Base-by-base conservation (phyloP, 1,140 invertebrate species). In the Agrypnia vestita region DNA sequence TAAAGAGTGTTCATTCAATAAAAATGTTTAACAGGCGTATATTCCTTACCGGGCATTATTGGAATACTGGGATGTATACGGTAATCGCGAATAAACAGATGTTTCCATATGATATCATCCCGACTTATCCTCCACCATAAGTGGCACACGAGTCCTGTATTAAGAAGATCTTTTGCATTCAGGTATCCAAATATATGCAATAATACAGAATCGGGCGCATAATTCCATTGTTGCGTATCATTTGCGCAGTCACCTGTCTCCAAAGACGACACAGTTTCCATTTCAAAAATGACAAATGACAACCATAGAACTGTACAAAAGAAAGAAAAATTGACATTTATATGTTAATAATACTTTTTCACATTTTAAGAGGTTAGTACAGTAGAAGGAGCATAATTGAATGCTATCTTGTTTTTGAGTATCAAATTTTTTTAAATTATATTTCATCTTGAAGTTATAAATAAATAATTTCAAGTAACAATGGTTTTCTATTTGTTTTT, bases 31-130 rank as follows among this genome's bases (percentile, higher is more conserved):
- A 49, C n/a, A 80, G 64, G 51, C 59, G 19, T 35, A 13, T 49
- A 55, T 62, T 61, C 15, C 59, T 21, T 67, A 80, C 78, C 78
- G 46, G 78, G 78, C 78, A 80, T 80, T 19, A 74, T 74, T 44
- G 59, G 78, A 56, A 80, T 67, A 17, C 17, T 67, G 17, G 71
- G 72, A 19, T 53, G 44, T 35, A 80, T 80, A 51, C 53, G 71
- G 73, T 67, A 80, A 76, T 80, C 71, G 59, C 78, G 44, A 21
- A 53, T 46, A 61, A 80, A 76, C 59, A 80, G 78, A 47, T 76
- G 78, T 59, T 76, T 80, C 79, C 79, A 80, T 55, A 80, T 64
- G 44, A 80, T 69, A 43, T 80, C 61, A 71, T 80, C 79, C 8
- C 49, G 44, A 35, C 61, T 71, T 44, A 80, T 67, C 25, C 79